These are phyloP conservation scores for Euplexia lucipara DNA, from an alignment of 2,888 invertebrate genomes.

Conservation along the genomic window DNA sequence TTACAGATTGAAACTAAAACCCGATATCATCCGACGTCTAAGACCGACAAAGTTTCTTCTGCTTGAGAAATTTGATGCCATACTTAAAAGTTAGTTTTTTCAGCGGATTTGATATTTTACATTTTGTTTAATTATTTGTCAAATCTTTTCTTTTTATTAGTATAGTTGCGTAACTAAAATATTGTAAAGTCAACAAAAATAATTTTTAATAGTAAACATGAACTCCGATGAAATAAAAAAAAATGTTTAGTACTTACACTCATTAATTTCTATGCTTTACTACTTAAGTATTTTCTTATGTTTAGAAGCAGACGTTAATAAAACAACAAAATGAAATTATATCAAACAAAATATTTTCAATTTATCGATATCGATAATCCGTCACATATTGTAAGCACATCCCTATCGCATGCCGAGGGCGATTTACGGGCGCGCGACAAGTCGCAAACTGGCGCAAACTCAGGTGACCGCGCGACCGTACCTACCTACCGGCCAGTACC, in stretches of 20 bases:
- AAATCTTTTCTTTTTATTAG: too few species aligned
- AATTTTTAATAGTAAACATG: too few species aligned
- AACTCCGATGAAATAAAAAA: too few species aligned
- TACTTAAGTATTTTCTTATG: too few species aligned
- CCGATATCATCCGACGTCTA: not conserved
- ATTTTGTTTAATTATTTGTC: not conserved
- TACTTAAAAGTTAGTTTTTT: not conserved
- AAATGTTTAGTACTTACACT: too few species aligned
- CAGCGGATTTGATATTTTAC: not conserved
- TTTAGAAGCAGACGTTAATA: not conserved
- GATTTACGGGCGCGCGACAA: constrained; percentile 67
- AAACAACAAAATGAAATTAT: not conserved
- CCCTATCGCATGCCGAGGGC: constrained; percentile 54
- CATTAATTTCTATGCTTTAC: too few species aligned
- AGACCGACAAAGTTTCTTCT: not conserved
- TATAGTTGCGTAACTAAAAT: not conserved
- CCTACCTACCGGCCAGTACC: constrained; percentile 49
- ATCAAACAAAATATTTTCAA: not conserved
- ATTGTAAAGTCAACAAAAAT: not conserved
- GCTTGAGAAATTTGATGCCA: constrained; percentile 4
- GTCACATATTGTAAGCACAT: constrained; percentile 17
- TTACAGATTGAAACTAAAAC: constrained; percentile 9
- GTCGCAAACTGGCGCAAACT: constrained; percentile 66
- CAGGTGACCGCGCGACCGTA: constrained; percentile 62
- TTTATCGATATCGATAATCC: constrained; percentile 34